Evolutionary conservation across 2,888 invertebrate genomes (phyloP), one percentile per base, ranked within the genome.

Genomic region (Dilophus febrilis): DNA sequence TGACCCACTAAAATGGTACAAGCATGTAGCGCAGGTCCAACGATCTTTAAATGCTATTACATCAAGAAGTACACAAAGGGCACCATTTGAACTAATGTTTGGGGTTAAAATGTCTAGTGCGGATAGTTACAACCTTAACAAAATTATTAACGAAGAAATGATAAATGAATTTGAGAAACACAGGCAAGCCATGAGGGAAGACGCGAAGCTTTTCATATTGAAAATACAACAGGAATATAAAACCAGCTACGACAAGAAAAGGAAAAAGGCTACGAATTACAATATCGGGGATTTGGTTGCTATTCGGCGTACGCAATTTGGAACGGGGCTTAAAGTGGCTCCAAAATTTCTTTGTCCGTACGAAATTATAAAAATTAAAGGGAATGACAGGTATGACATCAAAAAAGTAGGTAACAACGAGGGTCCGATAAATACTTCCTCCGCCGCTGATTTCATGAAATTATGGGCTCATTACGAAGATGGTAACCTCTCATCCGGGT

Each of bases 71-170:
- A 35, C 34, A n/a, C 5, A 28, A 2, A 35, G 6, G 4, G 31
- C 30, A 11, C 40, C 40, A 3, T 40, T 35, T 14, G 36, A 40
- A n/a, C 16, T 40, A 31, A 4, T 40, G 18, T 19, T 32, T 22
- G 36, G 40, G 4, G 11, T 22, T 14, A 3, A 28, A 14, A 38
- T 37, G 37, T 12, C 11, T 30, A 37, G 19, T 10, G 10, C 8
- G 3, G 22, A 12, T 4, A 17, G 28, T 12, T 7, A 29, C 29
- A n/a, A 11, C 12, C 5, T n/a, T 4, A 29, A 29, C 4, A 29
- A 36, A 28, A 10, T 28, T 11, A 36, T 28, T 11, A 8, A 39
- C 28, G 14, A 28, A 17, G 34, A 39, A 29, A 7, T 29, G 11
- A 11, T 29, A n/a, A n/a, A n/a, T n/a, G n/a, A n/a, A n/a, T n/a